A percentile compares a stretch with the other conserved stretches of the same genome.
These are phyloP conservation scores for Scartelaos histophorus DNA, from an alignment of 2,113 vertebrate species.

Conservation along the genomic window DNA sequence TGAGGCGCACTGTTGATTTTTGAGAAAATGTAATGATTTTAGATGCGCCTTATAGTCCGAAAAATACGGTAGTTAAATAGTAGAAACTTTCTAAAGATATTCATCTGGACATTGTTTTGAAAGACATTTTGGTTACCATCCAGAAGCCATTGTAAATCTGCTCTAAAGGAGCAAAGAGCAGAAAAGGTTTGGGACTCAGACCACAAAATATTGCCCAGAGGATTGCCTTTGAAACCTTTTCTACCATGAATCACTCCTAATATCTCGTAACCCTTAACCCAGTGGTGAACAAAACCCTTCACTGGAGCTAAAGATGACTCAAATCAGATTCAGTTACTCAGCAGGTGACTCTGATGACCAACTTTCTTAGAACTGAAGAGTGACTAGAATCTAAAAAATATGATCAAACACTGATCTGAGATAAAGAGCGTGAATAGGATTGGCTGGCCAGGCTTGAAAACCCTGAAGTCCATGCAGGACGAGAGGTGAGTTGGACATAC, in stretches of 20 bases:
- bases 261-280: background rate
- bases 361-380: background rate
- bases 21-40: too few species aligned
- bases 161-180: too few species aligned
- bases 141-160: too few species aligned
- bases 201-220: background rate
- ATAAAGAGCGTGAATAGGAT: background rate
- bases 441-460: conserved; percentile 6
- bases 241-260: background rate
- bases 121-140: too few species aligned
- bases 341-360: background rate
- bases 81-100: too few species aligned
- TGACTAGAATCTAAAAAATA: background rate
- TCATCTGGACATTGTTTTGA: too few species aligned
- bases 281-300: background rate
- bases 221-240: background rate
- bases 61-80: too few species aligned
- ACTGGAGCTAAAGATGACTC: background rate
- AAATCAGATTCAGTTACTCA: background rate
- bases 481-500: conserved; percentile 75
- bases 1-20: too few species aligned
- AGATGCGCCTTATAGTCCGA: too few species aligned
- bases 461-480: conserved; percentile 74
- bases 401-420: background rate
- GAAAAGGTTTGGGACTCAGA: too few species aligned